Percentiles rank a stretch among this genome's conserved stretches.
These are phyloP conservation scores for Ceratosolen solmsi DNA, from an alignment of 1,140 invertebrate species.

Conservation along the genomic window DNA sequence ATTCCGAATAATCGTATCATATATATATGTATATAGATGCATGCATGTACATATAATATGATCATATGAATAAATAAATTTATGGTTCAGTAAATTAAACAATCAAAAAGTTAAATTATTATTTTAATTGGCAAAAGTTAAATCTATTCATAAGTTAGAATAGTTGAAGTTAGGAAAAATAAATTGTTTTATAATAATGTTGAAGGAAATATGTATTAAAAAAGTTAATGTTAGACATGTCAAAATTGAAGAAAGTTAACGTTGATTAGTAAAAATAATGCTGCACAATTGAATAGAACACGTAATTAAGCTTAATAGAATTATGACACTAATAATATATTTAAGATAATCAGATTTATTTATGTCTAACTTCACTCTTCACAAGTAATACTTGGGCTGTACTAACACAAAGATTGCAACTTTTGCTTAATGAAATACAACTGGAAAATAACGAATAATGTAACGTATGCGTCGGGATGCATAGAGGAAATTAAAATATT, in stretches of 20 bases:
- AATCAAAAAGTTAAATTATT: not conserved
- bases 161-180: not conserved
- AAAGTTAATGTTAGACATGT: not conserved
- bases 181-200: not conserved
- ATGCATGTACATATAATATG: no score
- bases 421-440: constrained; percentile 26
- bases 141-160: not conserved
- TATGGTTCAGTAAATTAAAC: not conserved
- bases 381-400: constrained; percentile 11
- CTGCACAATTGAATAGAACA: not conserved
- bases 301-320: not conserved
- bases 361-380: constrained; percentile 9
- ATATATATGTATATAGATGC: no score
- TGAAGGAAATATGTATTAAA: not conserved
- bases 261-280: not conserved
- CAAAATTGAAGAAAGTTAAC: not conserved
- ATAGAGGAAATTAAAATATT: constrained; percentile 15
- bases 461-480: constrained; percentile 1
- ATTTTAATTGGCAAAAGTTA: not conserved
- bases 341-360: not conserved
- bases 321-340: not conserved
- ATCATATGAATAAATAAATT: not conserved
- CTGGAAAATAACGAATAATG: constrained; percentile 11
- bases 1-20: no score
- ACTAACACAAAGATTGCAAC: constrained; percentile 15